A percentile compares a stretch with the other conserved stretches of the same genome.
Evolutionary conservation across 1,140 invertebrate species (phyloP).

Genomic region (Aphelinus atriplicis): DNA sequence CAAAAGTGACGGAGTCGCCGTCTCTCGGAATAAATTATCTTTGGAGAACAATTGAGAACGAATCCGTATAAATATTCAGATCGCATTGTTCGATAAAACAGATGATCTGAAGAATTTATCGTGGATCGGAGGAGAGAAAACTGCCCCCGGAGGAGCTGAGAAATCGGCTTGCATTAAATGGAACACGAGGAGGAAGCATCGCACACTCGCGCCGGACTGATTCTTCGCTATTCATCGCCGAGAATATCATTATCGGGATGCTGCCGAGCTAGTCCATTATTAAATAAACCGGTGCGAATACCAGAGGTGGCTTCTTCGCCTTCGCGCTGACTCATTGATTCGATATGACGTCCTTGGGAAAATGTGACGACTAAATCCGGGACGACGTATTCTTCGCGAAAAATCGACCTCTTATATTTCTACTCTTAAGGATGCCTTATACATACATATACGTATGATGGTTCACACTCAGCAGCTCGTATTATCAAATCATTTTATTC

Average conservation of each 20-base stretch:
- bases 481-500: too few species aligned
- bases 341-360: not conserved
- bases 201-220: not conserved
- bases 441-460: too few species aligned
- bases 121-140: too few species aligned
- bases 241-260: slow-evolving; percentile 27
- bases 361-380: not conserved
- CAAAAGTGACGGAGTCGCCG: too few species aligned
- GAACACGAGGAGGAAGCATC: not conserved
- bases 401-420: too few species aligned
- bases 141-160: too few species aligned
- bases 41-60: not conserved
- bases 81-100: not conserved
- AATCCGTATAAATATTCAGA: not conserved
- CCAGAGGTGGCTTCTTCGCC: slow-evolving; percentile 4
- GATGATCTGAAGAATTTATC: too few species aligned
- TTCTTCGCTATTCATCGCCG: slow-evolving; percentile 16
- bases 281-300: slow-evolving; percentile 22
- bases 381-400: slow-evolving; percentile 1
- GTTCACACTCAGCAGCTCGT: too few species aligned
- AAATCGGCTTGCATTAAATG: too few species aligned
- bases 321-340: slow-evolving; percentile 3
- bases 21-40: too few species aligned
- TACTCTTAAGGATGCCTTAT: too few species aligned
- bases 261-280: slow-evolving; percentile 16